Evolutionary conservation across 2,797 vertebrate genomes (phyloP).

Genomic region (Buphagus erythrorhynchus): DNA sequence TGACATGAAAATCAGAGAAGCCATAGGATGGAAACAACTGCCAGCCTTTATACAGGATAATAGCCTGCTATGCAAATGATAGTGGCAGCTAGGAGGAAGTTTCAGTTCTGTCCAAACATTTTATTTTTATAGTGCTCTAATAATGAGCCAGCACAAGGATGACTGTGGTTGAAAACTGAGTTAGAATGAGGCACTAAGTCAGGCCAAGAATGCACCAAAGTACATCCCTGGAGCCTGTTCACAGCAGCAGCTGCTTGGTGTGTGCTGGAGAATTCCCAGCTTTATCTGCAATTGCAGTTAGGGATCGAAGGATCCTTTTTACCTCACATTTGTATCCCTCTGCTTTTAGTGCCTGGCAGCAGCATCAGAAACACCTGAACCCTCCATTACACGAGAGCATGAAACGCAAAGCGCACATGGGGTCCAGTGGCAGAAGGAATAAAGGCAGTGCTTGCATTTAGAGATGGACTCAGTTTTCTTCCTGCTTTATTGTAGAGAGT

Average conservation of each 20-base stretch:
- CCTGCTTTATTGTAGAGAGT: not conserved
- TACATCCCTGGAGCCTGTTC: slow-evolving; percentile 63
- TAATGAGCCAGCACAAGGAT: slow-evolving; percentile 33
- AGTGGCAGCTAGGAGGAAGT: not conserved
- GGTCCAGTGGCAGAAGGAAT: not conserved
- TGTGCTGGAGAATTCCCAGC: slow-evolving; percentile 55
- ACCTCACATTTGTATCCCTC: slow-evolving; percentile 3
- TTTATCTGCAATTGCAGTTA: not conserved
- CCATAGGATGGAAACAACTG: not conserved
- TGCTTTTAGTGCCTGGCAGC: slow-evolving; percentile 48
- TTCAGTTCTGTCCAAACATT: not conserved
- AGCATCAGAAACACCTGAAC: slow-evolving; percentile 48
- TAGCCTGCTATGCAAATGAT: not conserved
- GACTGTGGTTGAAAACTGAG: slow-evolving; percentile 47
- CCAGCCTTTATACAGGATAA: not conserved
- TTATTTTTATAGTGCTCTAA: slow-evolving; percentile 31
- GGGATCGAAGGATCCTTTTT: slow-evolving; percentile 7
- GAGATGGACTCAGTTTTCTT: not conserved
- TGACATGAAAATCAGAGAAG: slow-evolving; percentile 18
- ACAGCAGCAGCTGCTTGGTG: slow-evolving; percentile 57
- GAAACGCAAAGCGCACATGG: not conserved
- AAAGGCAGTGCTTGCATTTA: not conserved
- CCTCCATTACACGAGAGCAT: not conserved
- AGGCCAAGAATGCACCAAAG: slow-evolving; percentile 60
- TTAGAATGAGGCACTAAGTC: slow-evolving; percentile 21